Evolutionary conservation across 2,113 vertebrate species (phyloP).

Genomic region (Nansenia antarctica): DNA sequence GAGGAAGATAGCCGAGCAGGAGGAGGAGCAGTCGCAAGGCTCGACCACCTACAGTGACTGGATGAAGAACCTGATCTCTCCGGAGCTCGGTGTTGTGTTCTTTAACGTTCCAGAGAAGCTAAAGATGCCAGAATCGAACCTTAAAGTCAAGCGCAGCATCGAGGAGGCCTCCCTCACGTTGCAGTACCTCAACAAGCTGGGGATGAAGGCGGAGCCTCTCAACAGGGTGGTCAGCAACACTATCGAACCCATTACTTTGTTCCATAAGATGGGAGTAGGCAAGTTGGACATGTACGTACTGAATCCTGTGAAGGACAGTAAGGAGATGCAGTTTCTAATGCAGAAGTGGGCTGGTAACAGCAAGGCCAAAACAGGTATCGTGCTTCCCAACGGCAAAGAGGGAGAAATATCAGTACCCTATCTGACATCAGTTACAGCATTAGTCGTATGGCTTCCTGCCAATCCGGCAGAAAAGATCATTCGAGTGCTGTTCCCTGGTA

Average conservation of each 20-base stretch:
- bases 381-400: constrained; percentile 91
- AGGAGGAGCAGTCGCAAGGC: constrained; percentile 92
- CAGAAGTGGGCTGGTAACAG: constrained; percentile 98
- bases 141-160: constrained; percentile 94
- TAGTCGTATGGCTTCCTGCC: constrained; percentile 96
- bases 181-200: constrained; percentile 88
- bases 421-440: constrained; percentile 94
- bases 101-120: constrained; percentile 97
- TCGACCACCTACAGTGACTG: constrained; percentile 94
- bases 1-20: constrained; percentile 93
- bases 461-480: constrained; percentile 93
- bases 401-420: constrained; percentile 98
- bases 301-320: constrained; percentile 96
- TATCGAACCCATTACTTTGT: constrained; percentile 93
- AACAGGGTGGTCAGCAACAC: constrained; percentile 89
- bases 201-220: constrained; percentile 90
- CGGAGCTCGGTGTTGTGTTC: constrained; percentile 95
- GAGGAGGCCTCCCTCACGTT: constrained; percentile 94
- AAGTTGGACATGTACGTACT: constrained; percentile 95
- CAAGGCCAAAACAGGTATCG: constrained; percentile 96
- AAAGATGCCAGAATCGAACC: constrained; percentile 88
- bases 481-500: constrained; percentile 95
- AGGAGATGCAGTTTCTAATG: constrained; percentile 99
- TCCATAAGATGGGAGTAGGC: constrained; percentile 98
- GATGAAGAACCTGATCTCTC: constrained; percentile 98